phyloP scores from a whole-genome alignment of 2,888 invertebrate species.

The Doris montereyensis region DNA sequence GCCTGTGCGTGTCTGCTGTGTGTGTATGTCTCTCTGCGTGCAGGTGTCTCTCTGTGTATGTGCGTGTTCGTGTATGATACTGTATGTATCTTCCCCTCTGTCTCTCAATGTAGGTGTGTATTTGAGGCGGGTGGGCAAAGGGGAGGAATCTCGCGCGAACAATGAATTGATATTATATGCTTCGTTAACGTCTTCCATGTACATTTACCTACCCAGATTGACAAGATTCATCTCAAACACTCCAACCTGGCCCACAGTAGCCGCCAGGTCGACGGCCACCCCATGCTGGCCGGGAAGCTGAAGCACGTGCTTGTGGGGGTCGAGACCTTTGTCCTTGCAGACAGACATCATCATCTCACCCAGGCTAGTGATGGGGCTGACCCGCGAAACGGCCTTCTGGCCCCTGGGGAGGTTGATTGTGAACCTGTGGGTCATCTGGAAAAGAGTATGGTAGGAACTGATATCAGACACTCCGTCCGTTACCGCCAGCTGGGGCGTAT shows the following conservation, averaged over 20 bases:
- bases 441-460: constrained; percentile 31
- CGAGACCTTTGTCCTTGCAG: constrained; percentile 82
- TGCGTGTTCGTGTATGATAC: too few relatives aligned
- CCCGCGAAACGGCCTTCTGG: constrained; percentile 84
- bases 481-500: too few relatives aligned
- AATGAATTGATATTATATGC: too few relatives aligned
- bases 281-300: constrained; percentile 81
- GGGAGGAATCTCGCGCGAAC: too few relatives aligned
- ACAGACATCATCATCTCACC: constrained; percentile 82
- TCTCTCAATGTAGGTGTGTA: too few relatives aligned
- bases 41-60: too few relatives aligned
- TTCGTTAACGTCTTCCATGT: too few relatives aligned
- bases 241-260: constrained; percentile 53
- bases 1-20: too few relatives aligned
- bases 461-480: too few relatives aligned
- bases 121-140: too few relatives aligned
- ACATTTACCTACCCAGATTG: constrained; percentile 45
- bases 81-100: too few relatives aligned
- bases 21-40: too few relatives aligned
- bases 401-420: constrained; percentile 84
- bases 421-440: constrained; percentile 72
- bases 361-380: constrained; percentile 81
- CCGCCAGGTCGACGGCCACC: constrained; percentile 48
- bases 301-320: constrained; percentile 81
- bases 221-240: constrained; percentile 59